These are phyloP conservation scores for Microctenopoma lineatum DNA, from an alignment of 2,797 vertebrate genomes.

Conservation along the genomic window DNA sequence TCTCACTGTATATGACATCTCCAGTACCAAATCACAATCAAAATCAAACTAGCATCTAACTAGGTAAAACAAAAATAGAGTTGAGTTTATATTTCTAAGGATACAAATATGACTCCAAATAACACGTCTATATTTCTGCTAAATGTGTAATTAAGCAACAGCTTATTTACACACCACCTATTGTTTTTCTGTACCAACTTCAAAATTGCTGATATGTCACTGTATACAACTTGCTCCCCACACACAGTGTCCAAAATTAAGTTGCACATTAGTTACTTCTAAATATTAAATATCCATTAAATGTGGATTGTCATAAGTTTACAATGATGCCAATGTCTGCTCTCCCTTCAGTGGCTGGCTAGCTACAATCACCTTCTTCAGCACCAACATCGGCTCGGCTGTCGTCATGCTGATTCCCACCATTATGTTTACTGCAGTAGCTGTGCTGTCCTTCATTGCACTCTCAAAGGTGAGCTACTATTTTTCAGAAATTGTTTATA, in stretches of 20 bases:
- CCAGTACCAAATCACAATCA: not conserved
- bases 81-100: not conserved
- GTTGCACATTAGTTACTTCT: not conserved
- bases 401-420: conserved; percentile 99
- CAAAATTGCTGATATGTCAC: not conserved
- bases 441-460: conserved; percentile 93
- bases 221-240: not conserved
- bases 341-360: conserved; percentile 91
- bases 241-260: not conserved
- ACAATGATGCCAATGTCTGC: conserved; percentile 4
- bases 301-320: not conserved
- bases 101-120: not conserved
- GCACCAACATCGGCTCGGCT: conserved; percentile 93
- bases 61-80: too few species aligned
- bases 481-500: not conserved
- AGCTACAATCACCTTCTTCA: conserved; percentile 96
- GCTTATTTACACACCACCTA: not conserved
- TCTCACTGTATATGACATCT: not conserved
- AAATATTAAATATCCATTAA: not conserved
- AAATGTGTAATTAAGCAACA: not conserved
- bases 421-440: conserved; percentile 94
- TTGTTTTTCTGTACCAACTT: too few species aligned
- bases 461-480: conserved; percentile 90
- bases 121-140: not conserved
- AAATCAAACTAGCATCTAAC: not conserved